Evolutionary conservation across 2,797 vertebrate species (phyloP), one percentile per base, ranked within the genome.

Genomic region (Sebastes hopkinsi): DNA sequence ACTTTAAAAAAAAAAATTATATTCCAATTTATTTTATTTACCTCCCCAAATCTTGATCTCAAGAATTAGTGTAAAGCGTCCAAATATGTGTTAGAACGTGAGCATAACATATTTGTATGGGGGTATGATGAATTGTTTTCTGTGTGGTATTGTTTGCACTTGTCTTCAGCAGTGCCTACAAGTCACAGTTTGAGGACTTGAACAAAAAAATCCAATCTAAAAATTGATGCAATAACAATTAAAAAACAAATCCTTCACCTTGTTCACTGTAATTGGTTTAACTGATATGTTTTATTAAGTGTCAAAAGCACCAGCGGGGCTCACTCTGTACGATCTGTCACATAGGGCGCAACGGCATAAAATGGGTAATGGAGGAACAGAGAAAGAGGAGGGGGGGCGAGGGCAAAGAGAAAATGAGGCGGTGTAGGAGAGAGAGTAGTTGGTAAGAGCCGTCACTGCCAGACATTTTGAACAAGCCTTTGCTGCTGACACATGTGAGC

Each of bases 271-370:
- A 92, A 94, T 90, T 92, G 88, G 59, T 89, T 92, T 90, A 93
- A 94, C 89, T 92, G 91, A 93, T 91, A 92, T 91, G 84, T 92
- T 92, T 92, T 91, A 93, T 91, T 84, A 86, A 58, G 90, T 94
- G 93, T 94, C 91, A 93, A 93, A 92, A 90, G 86, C 82, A 90
- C 89, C 88, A 89, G 82, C 80, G 61, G 91, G 91, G 76, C 66
- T 88, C 68, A 68, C 54, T 68, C 65, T 67, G 36, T 58, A 71
- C 14, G 74, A 80, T 87, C 79, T 75, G 85, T 89, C 86, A 92
- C 77, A 74, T 23, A 54, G 71, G 72, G 61, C 67, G 69, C 77
- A 62, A 83, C 12, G 54, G 62, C 73, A 83, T 62, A 62, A 87
- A 85, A 75, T 62, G 77, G 55, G 61, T 82, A 90, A 82, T 84